Conservation (phyloP, 2,888 invertebrate genomes). For the Phoenoteleia sp. region DNA sequence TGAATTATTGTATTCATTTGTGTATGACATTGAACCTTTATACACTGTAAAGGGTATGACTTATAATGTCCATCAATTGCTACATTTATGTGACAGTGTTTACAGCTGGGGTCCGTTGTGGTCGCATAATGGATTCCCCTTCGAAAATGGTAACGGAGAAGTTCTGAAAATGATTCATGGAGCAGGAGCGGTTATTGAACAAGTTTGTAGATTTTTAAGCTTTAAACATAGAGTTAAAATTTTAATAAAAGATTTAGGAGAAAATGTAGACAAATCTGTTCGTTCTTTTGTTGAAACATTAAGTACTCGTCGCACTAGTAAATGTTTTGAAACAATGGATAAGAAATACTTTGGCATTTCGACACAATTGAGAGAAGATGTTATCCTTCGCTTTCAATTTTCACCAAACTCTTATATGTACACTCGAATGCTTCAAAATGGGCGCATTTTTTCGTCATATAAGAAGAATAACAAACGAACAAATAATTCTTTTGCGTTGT, state of each 20-base stretch:
- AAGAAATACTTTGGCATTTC: conserved; percentile 27
- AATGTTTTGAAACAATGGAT: neutral
- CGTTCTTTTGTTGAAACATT: neutral
- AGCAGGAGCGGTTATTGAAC: too few species aligned
- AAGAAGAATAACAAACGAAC: conserved; percentile 19
- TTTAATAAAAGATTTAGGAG: conserved; percentile 3
- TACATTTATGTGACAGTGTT: conserved; percentile 48
- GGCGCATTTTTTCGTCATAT: conserved; percentile 7
- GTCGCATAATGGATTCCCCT: too few species aligned
- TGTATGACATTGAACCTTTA: conserved; percentile 8
- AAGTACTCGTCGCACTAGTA: neutral
- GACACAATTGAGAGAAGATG: neutral
- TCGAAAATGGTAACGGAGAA: too few species aligned
- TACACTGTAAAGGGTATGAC: conserved; percentile 38
- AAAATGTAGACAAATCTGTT: neutral
- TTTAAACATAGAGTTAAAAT: conserved; percentile 6
- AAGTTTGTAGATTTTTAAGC: conserved; percentile 1
- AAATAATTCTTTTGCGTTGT: conserved; percentile 25
- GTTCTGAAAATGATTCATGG: too few species aligned
- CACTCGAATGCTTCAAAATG: conserved; percentile 18
- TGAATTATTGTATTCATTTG: conserved; percentile 19
- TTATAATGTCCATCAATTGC: conserved; percentile 45
- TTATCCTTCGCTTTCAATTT: neutral
- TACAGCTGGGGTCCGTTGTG: conserved; percentile 49
- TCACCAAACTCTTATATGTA: neutral